Conservation (phyloP, 37 sponge, comb jelly and placozoan genomes). For the Spongilla lacustris region DNA sequence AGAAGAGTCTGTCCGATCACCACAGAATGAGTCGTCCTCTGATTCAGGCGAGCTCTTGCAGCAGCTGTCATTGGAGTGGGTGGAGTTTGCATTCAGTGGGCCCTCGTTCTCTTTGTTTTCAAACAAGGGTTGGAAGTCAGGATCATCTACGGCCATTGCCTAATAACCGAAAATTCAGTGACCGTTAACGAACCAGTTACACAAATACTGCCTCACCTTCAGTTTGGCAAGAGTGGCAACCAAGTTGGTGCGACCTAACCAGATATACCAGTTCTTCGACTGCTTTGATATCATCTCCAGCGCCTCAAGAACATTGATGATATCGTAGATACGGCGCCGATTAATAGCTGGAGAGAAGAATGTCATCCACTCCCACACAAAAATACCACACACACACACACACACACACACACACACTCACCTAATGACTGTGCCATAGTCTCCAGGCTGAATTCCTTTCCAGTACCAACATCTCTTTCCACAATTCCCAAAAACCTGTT, state of each 20-base stretch:
- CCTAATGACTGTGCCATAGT: constrained; percentile 60
- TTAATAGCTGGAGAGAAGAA: constrained; percentile 59
- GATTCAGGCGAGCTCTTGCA: neutral
- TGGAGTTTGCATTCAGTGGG: constrained; percentile 1
- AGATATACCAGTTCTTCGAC: constrained; percentile 86
- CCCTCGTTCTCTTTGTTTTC: constrained; percentile 18
- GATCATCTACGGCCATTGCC: constrained; percentile 66
- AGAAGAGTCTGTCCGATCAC: neutral
- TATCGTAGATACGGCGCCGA: constrained; percentile 88
- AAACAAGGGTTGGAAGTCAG: constrained; percentile 44
- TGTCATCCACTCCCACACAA: neutral
- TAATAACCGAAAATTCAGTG: neutral
- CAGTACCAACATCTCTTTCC: constrained; percentile 63
- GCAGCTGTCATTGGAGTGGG: neutral
- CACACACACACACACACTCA: neutral
- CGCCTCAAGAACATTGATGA: constrained; percentile 91
- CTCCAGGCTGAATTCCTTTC: constrained; percentile 73
- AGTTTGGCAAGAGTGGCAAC: constrained; percentile 81
- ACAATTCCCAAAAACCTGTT: constrained; percentile 71
- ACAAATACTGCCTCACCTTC: constrained; percentile 27
- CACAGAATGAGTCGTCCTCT: neutral
- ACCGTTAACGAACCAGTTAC: neutral
- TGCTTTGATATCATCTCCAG: constrained; percentile 84
- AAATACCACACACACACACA: neutral
- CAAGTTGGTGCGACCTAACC: constrained; percentile 71